phyloP scores from a whole-genome alignment of 2,888 invertebrate genomes.

The Sphaerophoria taeniata region DNA sequence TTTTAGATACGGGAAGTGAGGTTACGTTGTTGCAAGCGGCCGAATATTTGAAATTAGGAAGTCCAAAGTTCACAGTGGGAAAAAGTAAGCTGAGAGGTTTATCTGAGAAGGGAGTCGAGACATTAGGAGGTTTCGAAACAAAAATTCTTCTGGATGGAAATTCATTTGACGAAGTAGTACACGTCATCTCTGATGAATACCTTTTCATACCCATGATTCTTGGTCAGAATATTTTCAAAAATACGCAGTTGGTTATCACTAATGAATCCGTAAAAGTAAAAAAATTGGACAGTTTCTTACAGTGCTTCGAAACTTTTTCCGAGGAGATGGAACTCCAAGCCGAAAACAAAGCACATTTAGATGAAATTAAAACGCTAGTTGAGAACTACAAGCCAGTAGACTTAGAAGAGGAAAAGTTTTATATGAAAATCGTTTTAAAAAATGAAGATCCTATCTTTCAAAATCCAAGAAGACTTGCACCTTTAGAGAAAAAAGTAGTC shows the following conservation, averaged over 20 bases:
- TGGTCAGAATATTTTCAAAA: slow-evolving; percentile 9
- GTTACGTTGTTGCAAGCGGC: background rate
- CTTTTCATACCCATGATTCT: slow-evolving; percentile 19
- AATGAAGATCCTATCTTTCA: background rate
- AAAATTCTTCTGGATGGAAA: slow-evolving; percentile 12
- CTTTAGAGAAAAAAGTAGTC: background rate
- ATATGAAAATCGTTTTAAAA: background rate
- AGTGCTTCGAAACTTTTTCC: background rate
- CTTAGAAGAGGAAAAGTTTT: background rate
- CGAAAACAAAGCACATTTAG: background rate
- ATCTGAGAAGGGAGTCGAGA: no score
- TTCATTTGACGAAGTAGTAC: slow-evolving; percentile 1
- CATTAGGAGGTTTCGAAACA: background rate
- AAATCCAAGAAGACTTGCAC: slow-evolving; percentile 3
- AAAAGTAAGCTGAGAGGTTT: no score
- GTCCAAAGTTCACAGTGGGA: no score
- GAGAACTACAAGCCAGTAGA: background rate
- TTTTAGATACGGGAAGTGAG: slow-evolving; percentile 21
- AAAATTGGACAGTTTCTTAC: background rate
- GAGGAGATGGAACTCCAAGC: background rate
- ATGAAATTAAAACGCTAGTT: background rate
- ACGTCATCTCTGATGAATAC: slow-evolving; percentile 1
- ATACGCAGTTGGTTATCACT: slow-evolving; percentile 13
- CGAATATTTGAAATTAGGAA: background rate
- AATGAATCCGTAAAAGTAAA: slow-evolving; percentile 5